Conservation (phyloP, 2,113 vertebrate species). For the Eulemur rufifrons region DNA sequence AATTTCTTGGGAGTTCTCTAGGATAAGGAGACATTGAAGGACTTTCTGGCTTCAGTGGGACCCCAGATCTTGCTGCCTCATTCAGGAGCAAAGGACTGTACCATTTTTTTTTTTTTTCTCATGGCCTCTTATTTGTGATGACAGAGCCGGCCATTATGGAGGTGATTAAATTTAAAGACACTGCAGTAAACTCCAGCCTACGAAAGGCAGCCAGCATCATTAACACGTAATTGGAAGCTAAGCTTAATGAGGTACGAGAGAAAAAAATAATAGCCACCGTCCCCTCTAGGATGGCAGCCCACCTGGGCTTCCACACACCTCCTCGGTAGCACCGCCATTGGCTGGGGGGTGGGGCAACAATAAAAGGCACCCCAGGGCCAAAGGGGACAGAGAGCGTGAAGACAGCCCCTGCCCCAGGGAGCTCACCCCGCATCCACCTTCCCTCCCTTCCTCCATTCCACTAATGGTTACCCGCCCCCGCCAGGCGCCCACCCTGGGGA, state of each 20-base stretch:
- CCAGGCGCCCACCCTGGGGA: not conserved
- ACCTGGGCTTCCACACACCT: not conserved
- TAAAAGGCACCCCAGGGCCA: not conserved
- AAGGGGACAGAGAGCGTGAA: not conserved
- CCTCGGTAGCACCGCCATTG: constrained; percentile 49
- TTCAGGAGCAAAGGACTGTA: constrained; percentile 23
- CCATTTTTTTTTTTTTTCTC: not conserved
- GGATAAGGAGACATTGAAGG: not conserved
- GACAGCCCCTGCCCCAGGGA: not conserved
- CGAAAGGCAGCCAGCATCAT: constrained; percentile 86
- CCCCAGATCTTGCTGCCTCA: not conserved
- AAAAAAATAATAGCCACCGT: constrained; percentile 73
- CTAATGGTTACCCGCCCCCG: not conserved
- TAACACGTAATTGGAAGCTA: constrained; percentile 88
- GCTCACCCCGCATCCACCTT: not conserved
- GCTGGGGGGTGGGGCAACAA: not conserved
- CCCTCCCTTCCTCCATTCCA: not conserved
- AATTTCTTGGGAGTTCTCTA: not conserved
- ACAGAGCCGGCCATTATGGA: constrained; percentile 86
- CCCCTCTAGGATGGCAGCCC: constrained; percentile 49
- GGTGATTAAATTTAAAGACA: constrained; percentile 89
- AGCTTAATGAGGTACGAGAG: constrained; percentile 85
- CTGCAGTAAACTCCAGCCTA: constrained; percentile 85
- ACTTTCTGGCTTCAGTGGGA: not conserved
- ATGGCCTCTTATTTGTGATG: constrained; percentile 83